Evolutionary conservation across 2,113 vertebrate genomes (phyloP), one percentile per base, ranked within the genome.

Genomic region (Chionis minor): DNA sequence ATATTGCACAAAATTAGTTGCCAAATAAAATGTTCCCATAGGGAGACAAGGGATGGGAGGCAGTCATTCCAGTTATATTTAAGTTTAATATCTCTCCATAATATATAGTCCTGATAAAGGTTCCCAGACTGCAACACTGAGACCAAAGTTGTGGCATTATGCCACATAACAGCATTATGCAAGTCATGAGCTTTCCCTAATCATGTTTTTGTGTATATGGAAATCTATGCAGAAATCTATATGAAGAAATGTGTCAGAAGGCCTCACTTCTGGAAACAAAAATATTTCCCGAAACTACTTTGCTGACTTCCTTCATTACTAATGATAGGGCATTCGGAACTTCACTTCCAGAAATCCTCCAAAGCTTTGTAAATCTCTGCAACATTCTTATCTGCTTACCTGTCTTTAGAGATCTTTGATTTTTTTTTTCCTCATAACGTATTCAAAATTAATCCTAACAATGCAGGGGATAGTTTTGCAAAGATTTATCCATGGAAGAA

Each of bases 201-300:
- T 40, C 14, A n/a, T 55, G 67, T 49, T 78, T 56, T 33, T 35
- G 4, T 44, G 27, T 42, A 38, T 66, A 63, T 86, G 59, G 82
- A 88, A 92, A 92, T 82, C 66, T 85, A 13, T 54, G 55, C 81
- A 87, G 81, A 74, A 96, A 87, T 56, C 38, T 35, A 22, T 45
- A 55, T 51, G 86, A 77, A 88, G 62, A 88, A 86, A 86, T 92
- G 86, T 83, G 90, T 90, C 58, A 88, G 67, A 66, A 93, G 33
- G 55, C 12, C 70, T 81, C 77, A 78, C 52, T 38, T 83, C 52
- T 27, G 28, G 27, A 8, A 5, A 44, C 33, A 28, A 11, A 7
- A 3, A 4, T 14, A 42, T 32, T 75, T 51, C 38, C 62, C 0
- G 0, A 72, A 69, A 88, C 8, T 61, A 24, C 30, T 63, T 72